Conservation (phyloP, 2,797 vertebrate genomes). For the Brachyalestes nurse region DNA sequence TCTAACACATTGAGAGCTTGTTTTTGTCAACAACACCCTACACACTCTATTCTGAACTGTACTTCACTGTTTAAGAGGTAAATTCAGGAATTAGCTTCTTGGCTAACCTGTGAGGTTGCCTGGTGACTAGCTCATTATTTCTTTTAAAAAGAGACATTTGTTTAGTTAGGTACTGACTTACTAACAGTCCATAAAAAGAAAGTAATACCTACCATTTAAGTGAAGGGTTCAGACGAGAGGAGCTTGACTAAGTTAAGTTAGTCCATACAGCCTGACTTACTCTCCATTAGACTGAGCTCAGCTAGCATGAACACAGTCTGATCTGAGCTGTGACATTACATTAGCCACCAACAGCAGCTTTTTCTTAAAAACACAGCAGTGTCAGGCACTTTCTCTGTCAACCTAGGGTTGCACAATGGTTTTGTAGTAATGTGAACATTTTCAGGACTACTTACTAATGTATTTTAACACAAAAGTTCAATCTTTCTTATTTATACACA, state of each 20-base stretch:
- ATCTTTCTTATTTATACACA: slow-evolving; percentile 16
- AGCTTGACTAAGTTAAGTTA: background rate
- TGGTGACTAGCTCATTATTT: too few species aligned
- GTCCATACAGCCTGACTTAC: slow-evolving; percentile 13
- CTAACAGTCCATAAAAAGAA: background rate
- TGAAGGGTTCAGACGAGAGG: slow-evolving; percentile 4
- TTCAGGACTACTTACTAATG: background rate
- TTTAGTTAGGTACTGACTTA: background rate
- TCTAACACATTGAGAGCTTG: background rate
- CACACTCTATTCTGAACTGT: background rate
- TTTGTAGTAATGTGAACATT: background rate
- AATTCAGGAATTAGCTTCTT: background rate
- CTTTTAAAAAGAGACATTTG: background rate
- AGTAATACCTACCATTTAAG: background rate
- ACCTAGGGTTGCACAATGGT: background rate
- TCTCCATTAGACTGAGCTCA: background rate
- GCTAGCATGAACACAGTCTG: too few species aligned
- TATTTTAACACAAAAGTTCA: background rate
- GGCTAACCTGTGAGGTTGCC: background rate
- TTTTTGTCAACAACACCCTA: background rate
- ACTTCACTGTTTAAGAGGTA: too few species aligned
- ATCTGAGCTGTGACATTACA: too few species aligned
- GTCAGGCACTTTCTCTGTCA: background rate
- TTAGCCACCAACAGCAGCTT: background rate
- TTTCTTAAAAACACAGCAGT: background rate